phyloP scores from a whole-genome alignment of 1,140 invertebrate genomes.

The Wiebesia pumilae region DNA sequence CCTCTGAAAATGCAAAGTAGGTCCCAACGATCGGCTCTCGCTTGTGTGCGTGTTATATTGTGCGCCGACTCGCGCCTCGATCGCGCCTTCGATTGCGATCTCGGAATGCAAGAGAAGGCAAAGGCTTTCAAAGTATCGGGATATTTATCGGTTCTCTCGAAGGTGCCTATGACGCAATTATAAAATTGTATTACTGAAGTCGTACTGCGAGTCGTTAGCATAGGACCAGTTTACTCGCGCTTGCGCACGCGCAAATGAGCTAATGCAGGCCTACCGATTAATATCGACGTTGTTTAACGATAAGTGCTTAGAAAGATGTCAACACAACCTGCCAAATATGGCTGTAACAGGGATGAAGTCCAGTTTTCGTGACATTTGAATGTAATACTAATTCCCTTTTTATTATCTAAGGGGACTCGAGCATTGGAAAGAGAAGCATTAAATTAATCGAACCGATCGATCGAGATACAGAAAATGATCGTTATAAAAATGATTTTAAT shows the following conservation, averaged over 20 bases:
- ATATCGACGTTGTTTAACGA: background rate
- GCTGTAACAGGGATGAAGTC: too few species aligned
- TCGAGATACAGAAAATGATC: too few species aligned
- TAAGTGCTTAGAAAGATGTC: background rate
- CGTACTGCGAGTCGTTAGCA: too few species aligned
- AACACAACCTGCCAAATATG: too few species aligned
- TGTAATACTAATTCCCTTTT: too few species aligned
- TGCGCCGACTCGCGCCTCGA: background rate
- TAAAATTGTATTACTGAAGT: slow-evolving; percentile 24
- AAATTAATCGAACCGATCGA: background rate
- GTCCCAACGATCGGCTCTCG: background rate
- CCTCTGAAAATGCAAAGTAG: slow-evolving; percentile 28
- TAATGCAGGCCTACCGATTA: background rate
- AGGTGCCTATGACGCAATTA: slow-evolving; percentile 35
- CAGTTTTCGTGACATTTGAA: too few species aligned
- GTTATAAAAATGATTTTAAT: too few species aligned
- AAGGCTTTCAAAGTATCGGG: background rate
- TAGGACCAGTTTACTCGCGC: background rate
- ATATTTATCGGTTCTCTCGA: background rate
- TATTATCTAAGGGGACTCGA: too few species aligned
- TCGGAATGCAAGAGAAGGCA: slow-evolving; percentile 13
- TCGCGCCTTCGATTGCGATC: slow-evolving; percentile 17
- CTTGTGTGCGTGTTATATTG: background rate
- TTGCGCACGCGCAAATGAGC: background rate
- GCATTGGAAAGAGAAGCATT: background rate